Evolutionary conservation across 1,140 invertebrate genomes (phyloP).

Genomic region (Cyclina sinensis): DNA sequence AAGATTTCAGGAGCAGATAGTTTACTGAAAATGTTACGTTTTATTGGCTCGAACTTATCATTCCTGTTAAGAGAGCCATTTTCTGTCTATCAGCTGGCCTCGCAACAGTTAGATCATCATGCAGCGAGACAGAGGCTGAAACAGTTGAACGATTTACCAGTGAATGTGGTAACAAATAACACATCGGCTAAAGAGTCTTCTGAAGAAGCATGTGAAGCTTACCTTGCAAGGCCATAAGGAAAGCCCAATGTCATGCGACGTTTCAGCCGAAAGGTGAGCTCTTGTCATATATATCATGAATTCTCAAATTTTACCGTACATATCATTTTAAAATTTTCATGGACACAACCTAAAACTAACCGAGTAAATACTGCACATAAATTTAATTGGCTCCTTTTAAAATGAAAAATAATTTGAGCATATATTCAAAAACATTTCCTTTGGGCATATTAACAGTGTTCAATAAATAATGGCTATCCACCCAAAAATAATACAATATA

Average conservation of each 20-base stretch:
- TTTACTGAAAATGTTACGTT: constrained; percentile 18
- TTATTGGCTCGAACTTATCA: constrained; percentile 7
- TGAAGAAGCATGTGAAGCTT: background rate
- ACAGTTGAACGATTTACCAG: background rate
- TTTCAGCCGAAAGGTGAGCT: constrained; percentile 19
- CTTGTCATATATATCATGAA: too few relatives aligned
- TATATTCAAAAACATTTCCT: too few relatives aligned
- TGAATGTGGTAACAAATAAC: background rate
- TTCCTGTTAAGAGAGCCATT: background rate
- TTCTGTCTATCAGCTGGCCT: constrained; percentile 9
- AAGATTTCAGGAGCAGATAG: background rate
- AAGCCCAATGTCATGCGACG: background rate
- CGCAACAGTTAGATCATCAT: background rate
- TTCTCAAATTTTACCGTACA: too few relatives aligned
- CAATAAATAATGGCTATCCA: too few relatives aligned
- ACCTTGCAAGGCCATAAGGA: constrained; percentile 21
- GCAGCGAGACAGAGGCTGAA: background rate
- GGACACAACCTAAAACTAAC: too few relatives aligned
- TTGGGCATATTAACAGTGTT: too few relatives aligned
- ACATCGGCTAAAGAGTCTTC: background rate
- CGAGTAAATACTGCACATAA: too few relatives aligned
- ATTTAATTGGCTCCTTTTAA: too few relatives aligned
- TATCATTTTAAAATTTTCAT: too few relatives aligned
- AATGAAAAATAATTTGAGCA: too few relatives aligned
- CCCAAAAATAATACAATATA: too few relatives aligned